Evolutionary conservation across 2,113 vertebrate species (phyloP), one percentile per base, ranked within the genome.

Genomic region (Melanostigma gelatinosum): DNA sequence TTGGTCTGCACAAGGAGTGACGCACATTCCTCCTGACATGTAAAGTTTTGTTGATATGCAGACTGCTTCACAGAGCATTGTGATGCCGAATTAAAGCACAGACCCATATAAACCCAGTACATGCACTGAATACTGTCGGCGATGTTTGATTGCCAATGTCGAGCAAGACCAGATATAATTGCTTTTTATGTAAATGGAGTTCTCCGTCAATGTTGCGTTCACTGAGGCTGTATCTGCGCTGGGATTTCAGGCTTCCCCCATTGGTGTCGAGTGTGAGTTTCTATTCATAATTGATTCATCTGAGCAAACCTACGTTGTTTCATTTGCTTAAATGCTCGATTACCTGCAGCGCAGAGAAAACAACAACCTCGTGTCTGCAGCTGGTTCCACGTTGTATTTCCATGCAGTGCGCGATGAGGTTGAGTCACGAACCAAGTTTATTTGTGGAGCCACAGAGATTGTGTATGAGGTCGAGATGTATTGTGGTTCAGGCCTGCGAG

Each of bases 361-460:
- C 46, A 18, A 6, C 15, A 34, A 34, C 46, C 22, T 27, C n/a
- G 55, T 13, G 24, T 58, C 27, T 24, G 18, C 5, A n/a, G 29
- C 12, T 20, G 1, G 6, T 0, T 67, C 0, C 1, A 27, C 29
- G 6, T 1, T 44, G 44, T 4, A 0, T 66, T 20, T 60, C 13
- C 64, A 1, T 46, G 71, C 10, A 6, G 44, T 36, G 57, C 74
- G 52, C 71, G 73, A 74, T 74, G 18, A 2, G 1, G 42, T 58
- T 29, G 72, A 87, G 81, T 80, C 81, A 77, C 72, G 55, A 80
- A 77, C 34, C 34, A 34, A 44, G 42, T 12, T 20, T 50, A 50
- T 44, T 44, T 44, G 42, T 12, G 42, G 42, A 44, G 42, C 12
- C 34, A 34, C 6, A 34, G 34, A 34, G 34, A 34, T 34, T 5